Base-by-base conservation (phyloP, 2,797 vertebrate species). In the Epinephelus malabaricus region DNA sequence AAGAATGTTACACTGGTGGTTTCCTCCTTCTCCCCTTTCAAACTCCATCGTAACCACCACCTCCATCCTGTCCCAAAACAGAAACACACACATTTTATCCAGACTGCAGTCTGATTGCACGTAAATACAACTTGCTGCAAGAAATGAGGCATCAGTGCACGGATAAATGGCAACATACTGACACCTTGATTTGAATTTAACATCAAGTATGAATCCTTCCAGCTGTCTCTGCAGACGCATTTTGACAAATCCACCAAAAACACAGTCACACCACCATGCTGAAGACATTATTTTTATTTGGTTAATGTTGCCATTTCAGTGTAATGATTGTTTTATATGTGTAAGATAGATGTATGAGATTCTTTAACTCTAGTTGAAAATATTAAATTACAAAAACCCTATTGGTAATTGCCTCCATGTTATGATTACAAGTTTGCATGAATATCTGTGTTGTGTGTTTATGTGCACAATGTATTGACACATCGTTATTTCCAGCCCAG, bases 301-400 rank as follows among this genome's bases (percentile, higher is more conserved):
- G 63, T 89, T 84, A 73, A 78, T 90, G 75, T 89, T 67, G 60
- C 66, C 88, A 88, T 90, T 83, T 66, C n/a, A 81, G 15, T 81
- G 63, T 71, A 40, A 66, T 63, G 27, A 87, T 73, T 80, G 56
- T 78, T 77, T 71, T 61, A 64, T 19, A 53, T 78, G 27, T 78
- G 27, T 74, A 19, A 79, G 83, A 79, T 69, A 30, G 50, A 34
- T 53, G 49, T 3, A 9, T 25, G 3, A 15, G 50, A 53, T 61
- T 56, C 6, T 81, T 43, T 58, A 73, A 17, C 17, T 62, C 8
- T 8, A 53, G 17, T 80, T 50, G 10, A 61, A 56, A 61, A 54
- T 14, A 38, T 58, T 47, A 38, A 68, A 34, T 66, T 54, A 3
- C 21, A 60, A 61, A 61, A 49, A 46, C 63, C 17, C 25, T 69